Percentiles rank a stretch among this genome's conserved stretches.
These are phyloP conservation scores for Steatornis caripensis DNA, from an alignment of 2,113 vertebrate species.

Conservation along the genomic window DNA sequence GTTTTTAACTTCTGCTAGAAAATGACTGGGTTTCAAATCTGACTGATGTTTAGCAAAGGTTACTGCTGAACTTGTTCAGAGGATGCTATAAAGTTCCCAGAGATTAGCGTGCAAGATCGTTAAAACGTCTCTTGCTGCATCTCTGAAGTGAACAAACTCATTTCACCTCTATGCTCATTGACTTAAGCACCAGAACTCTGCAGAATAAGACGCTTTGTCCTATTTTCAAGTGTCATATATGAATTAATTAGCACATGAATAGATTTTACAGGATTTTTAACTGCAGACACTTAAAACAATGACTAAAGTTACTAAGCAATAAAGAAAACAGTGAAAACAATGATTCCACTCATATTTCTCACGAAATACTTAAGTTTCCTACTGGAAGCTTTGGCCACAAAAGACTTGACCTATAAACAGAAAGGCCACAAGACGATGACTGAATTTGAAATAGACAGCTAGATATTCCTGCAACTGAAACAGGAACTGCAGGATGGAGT, in stretches of 20 bases:
- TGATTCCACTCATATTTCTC: slow-evolving; percentile 47
- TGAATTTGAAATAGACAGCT: slow-evolving; percentile 16
- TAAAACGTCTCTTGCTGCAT: not conserved
- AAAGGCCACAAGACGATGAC: slow-evolving; percentile 1
- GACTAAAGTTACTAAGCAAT: not conserved
- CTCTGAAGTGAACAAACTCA: not conserved
- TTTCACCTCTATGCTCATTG: not conserved
- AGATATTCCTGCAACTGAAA: not conserved
- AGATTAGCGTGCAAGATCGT: not conserved
- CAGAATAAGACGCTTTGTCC: not conserved
- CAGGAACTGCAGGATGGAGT: not conserved
- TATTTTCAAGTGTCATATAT: not conserved
- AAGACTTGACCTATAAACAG: slow-evolving; percentile 44
- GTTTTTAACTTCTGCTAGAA: not conserved
- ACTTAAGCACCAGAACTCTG: not conserved
- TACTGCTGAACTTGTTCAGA: not conserved
- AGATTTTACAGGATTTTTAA: not conserved
- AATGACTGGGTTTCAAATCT: not conserved
- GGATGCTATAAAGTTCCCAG: not conserved
- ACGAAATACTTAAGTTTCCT: not conserved
- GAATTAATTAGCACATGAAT: not conserved
- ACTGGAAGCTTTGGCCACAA: slow-evolving; percentile 38
- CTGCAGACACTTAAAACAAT: not conserved
- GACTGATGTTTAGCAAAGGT: not conserved
- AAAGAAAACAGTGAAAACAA: not conserved